Evolutionary conservation across 2,888 invertebrate genomes (phyloP).

Genomic region (Amblyjoppa fuscipennis): DNA sequence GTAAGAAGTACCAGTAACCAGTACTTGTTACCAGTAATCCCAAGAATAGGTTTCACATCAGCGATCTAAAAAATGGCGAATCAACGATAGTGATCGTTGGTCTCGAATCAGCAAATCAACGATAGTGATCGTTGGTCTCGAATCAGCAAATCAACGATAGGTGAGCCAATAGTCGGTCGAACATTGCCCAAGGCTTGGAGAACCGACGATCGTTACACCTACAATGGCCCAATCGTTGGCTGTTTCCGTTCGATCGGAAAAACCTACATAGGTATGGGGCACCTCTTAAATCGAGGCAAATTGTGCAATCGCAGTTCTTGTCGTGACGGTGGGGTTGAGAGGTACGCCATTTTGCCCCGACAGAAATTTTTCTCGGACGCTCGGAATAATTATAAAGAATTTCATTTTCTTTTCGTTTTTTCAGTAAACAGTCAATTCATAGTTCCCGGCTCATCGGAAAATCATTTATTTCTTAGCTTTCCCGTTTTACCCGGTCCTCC

Average conservation of each 20-base stretch:
- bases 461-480: neutral
- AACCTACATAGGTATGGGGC: too few relatives aligned
- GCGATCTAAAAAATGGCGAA: neutral
- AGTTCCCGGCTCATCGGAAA: neutral
- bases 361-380: too few relatives aligned
- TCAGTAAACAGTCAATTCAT: neutral
- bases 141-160: conserved; percentile 11
- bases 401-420: too few relatives aligned
- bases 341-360: too few relatives aligned
- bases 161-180: neutral
- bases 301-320: too few relatives aligned
- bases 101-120: neutral
- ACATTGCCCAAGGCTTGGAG: neutral
- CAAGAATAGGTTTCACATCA: too few relatives aligned
- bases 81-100: neutral
- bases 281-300: too few relatives aligned
- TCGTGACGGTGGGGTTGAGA: too few relatives aligned
- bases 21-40: too few relatives aligned
- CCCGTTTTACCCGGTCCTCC: neutral
- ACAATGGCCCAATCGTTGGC: neutral
- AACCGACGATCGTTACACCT: neutral
- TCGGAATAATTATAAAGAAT: too few relatives aligned
- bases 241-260: too few relatives aligned
- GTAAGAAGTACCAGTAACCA: too few relatives aligned
- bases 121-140: neutral